These are phyloP conservation scores for Apistogramma diplotaenia DNA, from an alignment of 2,113 vertebrate genomes.

Conservation along the genomic window DNA sequence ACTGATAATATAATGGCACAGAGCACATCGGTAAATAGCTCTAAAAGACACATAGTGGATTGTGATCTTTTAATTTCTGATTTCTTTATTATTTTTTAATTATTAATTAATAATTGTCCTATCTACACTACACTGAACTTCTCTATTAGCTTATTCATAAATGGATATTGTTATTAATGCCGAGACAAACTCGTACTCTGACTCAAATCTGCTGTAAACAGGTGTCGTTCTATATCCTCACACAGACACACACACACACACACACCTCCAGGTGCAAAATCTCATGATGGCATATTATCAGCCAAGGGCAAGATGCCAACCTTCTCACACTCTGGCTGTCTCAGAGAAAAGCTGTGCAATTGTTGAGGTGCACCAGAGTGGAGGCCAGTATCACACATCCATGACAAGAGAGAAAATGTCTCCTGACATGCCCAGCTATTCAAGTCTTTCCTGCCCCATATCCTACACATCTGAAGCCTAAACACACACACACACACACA, in stretches of 20 bases:
- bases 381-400: slow-evolving; percentile 35
- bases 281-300: slow-evolving; percentile 54
- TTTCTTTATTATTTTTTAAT: background rate
- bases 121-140: background rate
- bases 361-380: slow-evolving; percentile 36
- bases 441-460: background rate
- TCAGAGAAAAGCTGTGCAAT: slow-evolving; percentile 50
- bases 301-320: slow-evolving; percentile 56
- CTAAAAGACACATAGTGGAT: background rate
- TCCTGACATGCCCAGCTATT: slow-evolving; percentile 35
- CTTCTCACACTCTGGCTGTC: slow-evolving; percentile 45
- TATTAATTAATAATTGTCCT: background rate
- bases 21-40: background rate
- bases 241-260: background rate
- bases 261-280: slow-evolving; percentile 38
- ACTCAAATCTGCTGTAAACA: background rate
- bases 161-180: background rate
- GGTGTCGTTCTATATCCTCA: background rate
- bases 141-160: background rate
- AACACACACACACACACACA: background rate
- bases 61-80: background rate
- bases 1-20: background rate
- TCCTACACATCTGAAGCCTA: background rate
- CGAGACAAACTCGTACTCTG: background rate
- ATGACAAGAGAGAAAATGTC: slow-evolving; percentile 12